Percentiles rank a stretch among this genome's conserved stretches.
Conservation (phyloP, 2,888 invertebrate species). For the Orthonychiurus folsomi region DNA sequence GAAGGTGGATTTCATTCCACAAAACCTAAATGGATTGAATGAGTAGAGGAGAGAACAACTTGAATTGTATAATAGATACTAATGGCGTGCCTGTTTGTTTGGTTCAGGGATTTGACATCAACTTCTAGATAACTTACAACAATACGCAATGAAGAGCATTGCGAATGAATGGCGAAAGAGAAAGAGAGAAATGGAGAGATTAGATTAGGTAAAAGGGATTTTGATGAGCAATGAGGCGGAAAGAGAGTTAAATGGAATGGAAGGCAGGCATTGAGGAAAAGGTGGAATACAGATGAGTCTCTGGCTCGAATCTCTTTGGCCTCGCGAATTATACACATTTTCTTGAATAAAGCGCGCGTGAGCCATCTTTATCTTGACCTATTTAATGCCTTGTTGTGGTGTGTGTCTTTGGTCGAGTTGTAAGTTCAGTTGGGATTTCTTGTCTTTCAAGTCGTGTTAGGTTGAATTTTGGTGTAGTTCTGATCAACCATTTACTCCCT, state of each 20-base stretch:
- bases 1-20: neutral
- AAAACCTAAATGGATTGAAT: neutral
- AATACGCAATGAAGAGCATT: too few relatives aligned
- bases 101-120: too few relatives aligned
- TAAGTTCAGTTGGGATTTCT: too few relatives aligned
- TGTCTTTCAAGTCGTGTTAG: too few relatives aligned
- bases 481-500: too few relatives aligned
- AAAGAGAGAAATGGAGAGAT: neutral
- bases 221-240: neutral
- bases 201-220: neutral
- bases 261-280: neutral
- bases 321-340: too few relatives aligned
- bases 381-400: neutral
- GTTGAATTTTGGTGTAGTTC: neutral
- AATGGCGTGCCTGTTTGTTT: too few relatives aligned
- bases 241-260: neutral
- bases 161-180: neutral
- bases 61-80: neutral
- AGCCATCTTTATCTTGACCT: neutral
- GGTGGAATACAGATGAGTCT: neutral
- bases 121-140: too few relatives aligned
- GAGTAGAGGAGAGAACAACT: neutral
- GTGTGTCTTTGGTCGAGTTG: too few relatives aligned
- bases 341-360: too few relatives aligned
- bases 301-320: too few relatives aligned